Base-by-base conservation (phyloP, 1,140 invertebrate genomes). In the Drosophila athabasca region DNA sequence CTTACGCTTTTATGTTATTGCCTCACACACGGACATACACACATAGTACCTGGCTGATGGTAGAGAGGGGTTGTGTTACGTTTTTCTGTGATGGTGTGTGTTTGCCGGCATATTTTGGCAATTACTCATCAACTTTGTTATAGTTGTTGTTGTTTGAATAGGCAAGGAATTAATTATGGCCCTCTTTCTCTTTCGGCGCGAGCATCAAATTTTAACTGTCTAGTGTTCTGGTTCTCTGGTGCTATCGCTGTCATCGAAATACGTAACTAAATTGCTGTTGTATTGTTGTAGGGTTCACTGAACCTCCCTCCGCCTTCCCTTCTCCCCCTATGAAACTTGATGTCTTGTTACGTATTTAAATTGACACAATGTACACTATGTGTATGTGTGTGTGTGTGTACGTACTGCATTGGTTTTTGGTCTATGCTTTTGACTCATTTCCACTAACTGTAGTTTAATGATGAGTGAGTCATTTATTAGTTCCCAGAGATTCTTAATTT, bases 1-100 rank as follows among this genome's bases (percentile, higher is more conserved):
- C 79, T 83, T 83, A 72, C 79, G 80, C 80, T 84, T 83, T 84
- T 79, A 64, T 66, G 49, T 54, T 67, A 44, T 68, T 68, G 46
- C 50, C 35, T 45, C 57, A 31, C 31, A 26, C 31, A 41, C 51
- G 24, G 3, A 29, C 29, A 39, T 52, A 8, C 26, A 24, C 31
- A 15, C 6, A n/a, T 6, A 29, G 44, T 8, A 9, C 62, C 58
- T 57, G 64, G 77, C 70, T 73, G 62, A 64, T n/a, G 35, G n/a
- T 22, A 44, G n/a, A 41, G 66, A 46, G 67, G 49, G 35, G 35
- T 39, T 39, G 35, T 39, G 13, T 49, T 74, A 70, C 71, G 69
- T 66, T 59, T 75, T 60, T 75, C 39, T 70, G 55, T 59, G 50
- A 19, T 53, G n/a, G 35, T 39, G 24, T 50, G 41, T 17, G 51